These are phyloP conservation scores for Leptinotarsa undecemlineata DNA, from an alignment of 1,140 invertebrate species.

Conservation along the genomic window DNA sequence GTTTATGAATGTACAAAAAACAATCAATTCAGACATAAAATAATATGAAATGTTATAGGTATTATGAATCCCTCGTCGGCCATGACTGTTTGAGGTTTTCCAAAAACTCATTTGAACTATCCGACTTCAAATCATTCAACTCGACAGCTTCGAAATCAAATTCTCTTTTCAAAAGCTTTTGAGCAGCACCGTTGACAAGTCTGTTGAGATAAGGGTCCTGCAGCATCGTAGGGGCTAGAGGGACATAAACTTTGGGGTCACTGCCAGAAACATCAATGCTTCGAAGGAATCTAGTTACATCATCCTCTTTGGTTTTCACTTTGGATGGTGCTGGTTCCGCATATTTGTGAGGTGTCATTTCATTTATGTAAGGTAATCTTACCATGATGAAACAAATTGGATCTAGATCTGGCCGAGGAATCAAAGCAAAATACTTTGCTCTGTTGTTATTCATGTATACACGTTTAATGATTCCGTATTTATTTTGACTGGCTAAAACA, in stretches of 20 bases:
- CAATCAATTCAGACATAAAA: too few relatives aligned
- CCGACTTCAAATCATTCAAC: slow-evolving; percentile 8
- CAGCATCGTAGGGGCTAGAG: slow-evolving; percentile 35
- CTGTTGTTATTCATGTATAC: slow-evolving; percentile 33
- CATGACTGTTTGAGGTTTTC: slow-evolving; percentile 10
- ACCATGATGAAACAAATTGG: slow-evolving; percentile 32
- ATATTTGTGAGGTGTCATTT: slow-evolving; percentile 22
- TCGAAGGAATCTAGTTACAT: slow-evolving; percentile 33
- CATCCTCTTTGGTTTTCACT: slow-evolving; percentile 19
- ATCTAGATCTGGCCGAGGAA: slow-evolving; percentile 32
- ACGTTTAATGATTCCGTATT: slow-evolving; percentile 35
- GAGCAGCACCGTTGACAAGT: neutral
- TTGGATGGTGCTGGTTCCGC: neutral
- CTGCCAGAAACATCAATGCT: slow-evolving; percentile 28
- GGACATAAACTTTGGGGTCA: slow-evolving; percentile 24
- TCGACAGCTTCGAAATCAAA: neutral
- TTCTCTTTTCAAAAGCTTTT: slow-evolving; percentile 15
- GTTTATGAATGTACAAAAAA: too few relatives aligned
- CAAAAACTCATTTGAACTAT: neutral
- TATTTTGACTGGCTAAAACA: slow-evolving; percentile 29
- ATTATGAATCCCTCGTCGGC: neutral
- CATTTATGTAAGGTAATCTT: slow-evolving; percentile 35
- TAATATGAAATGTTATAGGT: neutral
- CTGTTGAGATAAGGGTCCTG: slow-evolving; percentile 11
- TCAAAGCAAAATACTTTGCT: slow-evolving; percentile 35